Conservation (phyloP, 2,888 invertebrate species). For the Altica lythri region DNA sequence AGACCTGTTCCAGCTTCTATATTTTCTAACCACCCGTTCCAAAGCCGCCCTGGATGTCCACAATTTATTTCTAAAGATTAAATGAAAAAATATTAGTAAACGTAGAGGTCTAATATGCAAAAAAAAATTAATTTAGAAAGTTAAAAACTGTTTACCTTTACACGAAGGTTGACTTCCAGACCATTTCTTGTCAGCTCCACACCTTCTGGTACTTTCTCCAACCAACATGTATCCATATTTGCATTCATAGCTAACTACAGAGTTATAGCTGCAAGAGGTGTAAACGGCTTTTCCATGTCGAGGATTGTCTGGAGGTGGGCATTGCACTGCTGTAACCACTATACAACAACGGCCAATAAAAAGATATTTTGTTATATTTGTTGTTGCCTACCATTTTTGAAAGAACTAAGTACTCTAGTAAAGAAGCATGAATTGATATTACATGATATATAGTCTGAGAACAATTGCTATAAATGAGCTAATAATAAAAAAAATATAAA, state of each 20-base stretch:
- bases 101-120: background rate
- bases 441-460: no score
- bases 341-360: constrained; percentile 44
- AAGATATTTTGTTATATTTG: constrained; percentile 30
- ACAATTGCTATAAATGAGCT: no score
- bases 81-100: background rate
- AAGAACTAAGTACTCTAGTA: no score
- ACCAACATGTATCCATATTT: constrained; percentile 90
- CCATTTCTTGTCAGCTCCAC: constrained; percentile 95
- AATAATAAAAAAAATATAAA: no score
- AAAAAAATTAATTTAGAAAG: background rate
- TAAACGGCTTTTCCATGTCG: constrained; percentile 91
- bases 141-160: constrained; percentile 69
- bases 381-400: background rate
- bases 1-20: constrained; percentile 87
- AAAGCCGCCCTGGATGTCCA: constrained; percentile 88
- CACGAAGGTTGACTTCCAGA: constrained; percentile 89
- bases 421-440: no score
- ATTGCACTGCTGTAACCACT: constrained; percentile 91
- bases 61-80: constrained; percentile 87
- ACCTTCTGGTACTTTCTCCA: constrained; percentile 87
- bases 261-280: constrained; percentile 92
- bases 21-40: constrained; percentile 95
- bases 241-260: constrained; percentile 94
- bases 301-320: constrained; percentile 89